Conservation (phyloP, 2,113 vertebrate species). For the Vimba vimba region DNA sequence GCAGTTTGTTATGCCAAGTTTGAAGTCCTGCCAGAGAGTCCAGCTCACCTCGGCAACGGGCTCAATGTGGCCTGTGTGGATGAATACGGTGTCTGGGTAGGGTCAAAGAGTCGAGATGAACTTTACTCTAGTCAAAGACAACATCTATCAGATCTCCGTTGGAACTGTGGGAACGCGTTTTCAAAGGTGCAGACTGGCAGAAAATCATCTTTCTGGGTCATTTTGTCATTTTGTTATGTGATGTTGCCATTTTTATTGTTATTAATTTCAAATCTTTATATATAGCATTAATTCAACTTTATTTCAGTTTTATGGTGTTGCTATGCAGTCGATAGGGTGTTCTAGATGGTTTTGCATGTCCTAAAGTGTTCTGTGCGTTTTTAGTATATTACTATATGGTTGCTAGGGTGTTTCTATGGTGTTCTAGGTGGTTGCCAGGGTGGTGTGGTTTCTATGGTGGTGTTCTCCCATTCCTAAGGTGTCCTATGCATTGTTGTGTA, state of each 20-base stretch:
- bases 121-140: constrained; percentile 32
- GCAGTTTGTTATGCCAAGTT: constrained; percentile 58
- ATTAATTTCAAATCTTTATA: too few relatives aligned
- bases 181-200: not conserved
- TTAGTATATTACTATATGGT: not conserved
- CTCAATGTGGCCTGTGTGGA: not conserved
- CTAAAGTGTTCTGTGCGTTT: too few relatives aligned
- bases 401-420: not conserved
- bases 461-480: not conserved
- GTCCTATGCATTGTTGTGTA: not conserved
- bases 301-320: too few relatives aligned
- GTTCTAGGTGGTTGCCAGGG: too few relatives aligned
- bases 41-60: constrained; percentile 1
- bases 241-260: too few relatives aligned
- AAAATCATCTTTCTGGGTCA: not conserved
- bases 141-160: not conserved
- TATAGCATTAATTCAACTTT: too few relatives aligned
- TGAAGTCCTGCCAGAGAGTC: constrained; percentile 44
- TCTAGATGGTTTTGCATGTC: too few relatives aligned
- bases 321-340: too few relatives aligned
- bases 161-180: not conserved
- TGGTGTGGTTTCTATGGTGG: too few relatives aligned
- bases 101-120: constrained; percentile 21
- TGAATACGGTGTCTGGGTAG: constrained; percentile 16
- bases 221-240: too few relatives aligned